These are phyloP conservation scores for Neoaliturus tenellus DNA, from an alignment of 2,888 invertebrate species.

Conservation along the genomic window DNA sequence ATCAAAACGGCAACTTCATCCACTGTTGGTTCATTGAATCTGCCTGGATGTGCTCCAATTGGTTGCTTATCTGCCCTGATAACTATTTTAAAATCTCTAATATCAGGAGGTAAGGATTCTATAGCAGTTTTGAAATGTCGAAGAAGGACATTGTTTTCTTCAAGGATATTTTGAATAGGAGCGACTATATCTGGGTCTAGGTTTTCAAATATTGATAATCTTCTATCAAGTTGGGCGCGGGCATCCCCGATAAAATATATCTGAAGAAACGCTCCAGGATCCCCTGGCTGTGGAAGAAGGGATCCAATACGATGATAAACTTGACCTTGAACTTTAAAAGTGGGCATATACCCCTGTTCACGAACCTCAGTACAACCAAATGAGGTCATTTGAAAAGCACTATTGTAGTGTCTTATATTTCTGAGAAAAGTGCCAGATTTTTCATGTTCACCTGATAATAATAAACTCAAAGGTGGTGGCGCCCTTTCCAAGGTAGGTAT, in stretches of 20 bases:
- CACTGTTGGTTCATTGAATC: background rate
- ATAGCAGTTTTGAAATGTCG: background rate
- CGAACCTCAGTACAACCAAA: background rate
- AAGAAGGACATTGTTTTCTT: background rate
- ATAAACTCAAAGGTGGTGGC: background rate
- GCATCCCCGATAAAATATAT: background rate
- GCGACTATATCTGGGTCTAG: background rate
- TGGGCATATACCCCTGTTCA: background rate
- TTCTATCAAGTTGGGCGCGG: background rate
- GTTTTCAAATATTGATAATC: background rate
- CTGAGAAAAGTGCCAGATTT: background rate
- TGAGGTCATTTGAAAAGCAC: background rate
- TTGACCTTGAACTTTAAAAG: background rate
- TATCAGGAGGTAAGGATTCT: background rate
- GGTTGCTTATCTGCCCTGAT: background rate
- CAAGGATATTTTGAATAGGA: background rate
- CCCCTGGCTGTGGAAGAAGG: background rate
- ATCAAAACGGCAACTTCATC: background rate
- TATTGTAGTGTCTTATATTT: background rate
- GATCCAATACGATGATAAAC: background rate
- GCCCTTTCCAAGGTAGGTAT: background rate
- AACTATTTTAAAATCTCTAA: background rate
- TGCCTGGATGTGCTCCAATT: background rate
- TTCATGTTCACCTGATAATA: background rate
- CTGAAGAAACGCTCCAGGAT: background rate